A percentile compares a stretch with the other conserved stretches of the same genome.
These are phyloP conservation scores for Hemiscyllium ocellatum DNA, from an alignment of 2,113 vertebrate species.

Conservation along the genomic window DNA sequence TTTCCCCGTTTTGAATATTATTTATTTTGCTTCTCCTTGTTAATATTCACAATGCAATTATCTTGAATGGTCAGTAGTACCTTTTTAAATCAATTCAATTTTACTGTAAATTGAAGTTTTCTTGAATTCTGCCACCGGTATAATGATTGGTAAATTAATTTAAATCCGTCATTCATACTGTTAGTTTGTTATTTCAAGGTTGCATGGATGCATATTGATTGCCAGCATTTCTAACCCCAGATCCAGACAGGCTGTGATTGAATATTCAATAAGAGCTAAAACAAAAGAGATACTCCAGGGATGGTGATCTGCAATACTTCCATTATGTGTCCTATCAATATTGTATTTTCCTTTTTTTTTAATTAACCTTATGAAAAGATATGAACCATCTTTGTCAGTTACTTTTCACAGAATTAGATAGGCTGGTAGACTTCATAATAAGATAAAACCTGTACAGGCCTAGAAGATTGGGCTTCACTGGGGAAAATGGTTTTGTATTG, in stretches of 20 bases:
- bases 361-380: not conserved
- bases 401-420: not conserved
- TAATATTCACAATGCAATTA: not conserved
- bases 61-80: not conserved
- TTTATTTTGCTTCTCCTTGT: not conserved
- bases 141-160: slow-evolving; percentile 7
- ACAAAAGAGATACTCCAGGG: not conserved
- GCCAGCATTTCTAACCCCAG: not conserved
- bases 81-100: not conserved
- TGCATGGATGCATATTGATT: not conserved
- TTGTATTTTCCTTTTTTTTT: not conserved
- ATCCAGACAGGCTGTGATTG: not conserved
- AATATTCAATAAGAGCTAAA: not conserved
- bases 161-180: not conserved
- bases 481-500: not conserved
- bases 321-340: not conserved
- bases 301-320: not conserved
- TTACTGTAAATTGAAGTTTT: not conserved
- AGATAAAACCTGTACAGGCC: not conserved
- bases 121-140: not conserved
- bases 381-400: not conserved
- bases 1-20: not conserved
- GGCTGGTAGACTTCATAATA: not conserved
- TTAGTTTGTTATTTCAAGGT: not conserved
- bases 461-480: not conserved